Conservation (phyloP, 2,888 invertebrate species). For the Holacanthella duospinosa region DNA sequence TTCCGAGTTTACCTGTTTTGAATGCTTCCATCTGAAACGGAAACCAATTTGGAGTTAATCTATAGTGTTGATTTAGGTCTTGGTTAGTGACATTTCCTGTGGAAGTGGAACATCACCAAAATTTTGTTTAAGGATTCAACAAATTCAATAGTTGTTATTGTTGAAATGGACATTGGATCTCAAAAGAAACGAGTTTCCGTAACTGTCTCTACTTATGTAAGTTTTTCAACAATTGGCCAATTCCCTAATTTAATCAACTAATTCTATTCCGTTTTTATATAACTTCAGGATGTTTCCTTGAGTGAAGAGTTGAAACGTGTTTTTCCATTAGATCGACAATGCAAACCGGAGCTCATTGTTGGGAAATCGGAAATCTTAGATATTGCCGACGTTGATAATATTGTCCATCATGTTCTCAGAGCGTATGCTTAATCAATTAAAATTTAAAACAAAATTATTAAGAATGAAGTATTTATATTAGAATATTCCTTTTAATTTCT, state of each 20-base stretch:
- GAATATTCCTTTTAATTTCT: too few relatives aligned
- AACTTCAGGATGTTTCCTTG: not conserved
- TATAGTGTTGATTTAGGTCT: too few relatives aligned
- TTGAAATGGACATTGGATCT: not conserved
- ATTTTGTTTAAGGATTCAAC: not conserved
- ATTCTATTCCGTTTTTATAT: too few relatives aligned
- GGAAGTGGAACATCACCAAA: too few relatives aligned
- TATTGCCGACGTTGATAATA: slow-evolving; percentile 14
- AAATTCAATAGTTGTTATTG: not conserved
- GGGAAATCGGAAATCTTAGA: slow-evolving; percentile 24
- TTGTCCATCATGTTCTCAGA: slow-evolving; percentile 9
- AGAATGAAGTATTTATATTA: not conserved
- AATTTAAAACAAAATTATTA: not conserved
- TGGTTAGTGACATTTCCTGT: too few relatives aligned
- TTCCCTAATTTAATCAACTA: not conserved
- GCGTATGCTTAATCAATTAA: too few relatives aligned
- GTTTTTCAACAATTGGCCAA: not conserved
- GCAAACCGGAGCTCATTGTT: slow-evolving; percentile 17
- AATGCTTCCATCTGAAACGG: too few relatives aligned
- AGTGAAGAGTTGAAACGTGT: not conserved
- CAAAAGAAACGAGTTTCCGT: not conserved
- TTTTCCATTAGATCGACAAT: slow-evolving; percentile 11
- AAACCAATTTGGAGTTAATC: too few relatives aligned
- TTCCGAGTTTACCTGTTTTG: too few relatives aligned
- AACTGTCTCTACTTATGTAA: not conserved